Base-by-base conservation (phyloP, 2,888 invertebrate species). In the Lithophane ornitopus region DNA sequence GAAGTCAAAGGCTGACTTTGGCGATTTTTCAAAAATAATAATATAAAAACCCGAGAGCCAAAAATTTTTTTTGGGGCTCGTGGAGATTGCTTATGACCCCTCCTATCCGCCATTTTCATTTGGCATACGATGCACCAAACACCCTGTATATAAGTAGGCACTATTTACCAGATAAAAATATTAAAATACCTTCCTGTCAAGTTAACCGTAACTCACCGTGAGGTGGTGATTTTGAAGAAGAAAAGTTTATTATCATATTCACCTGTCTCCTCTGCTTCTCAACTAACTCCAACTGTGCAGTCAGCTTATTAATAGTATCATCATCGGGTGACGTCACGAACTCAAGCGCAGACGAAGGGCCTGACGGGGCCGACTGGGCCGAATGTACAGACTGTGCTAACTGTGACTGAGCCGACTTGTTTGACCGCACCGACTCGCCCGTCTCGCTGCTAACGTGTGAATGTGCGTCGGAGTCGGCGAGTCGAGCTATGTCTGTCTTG, bases 271-370 rank as follows among this genome's bases (percentile, higher is more conserved):
- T 86, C 76, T 97, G 96, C 75, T 94, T 95, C 88, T 96, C 97
- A 4, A 94, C 94, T 0, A 96, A 90, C 65, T 94, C 95, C 61
- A 96, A 85, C 81, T 97, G 97, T 2, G 94, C 91, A 0, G 96
- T 95, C 46, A 97, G 86, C 73, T 95, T 95, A 78, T 97, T 93
- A 19, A 97, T 92, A 19, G 94, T 96, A 82, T 96, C 96, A 74
- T 96, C 96, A 14, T 96, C 96, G 0, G 95, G 96, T 74, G 95
- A 95, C 79, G 95, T 92, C 82, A 96, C 96, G 83, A 96, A 97
- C 95, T 96, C 96, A 28, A 95, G 81, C 1, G 92, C 94, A 0
- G 95, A 95, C 7, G 93, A 90, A 0, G 94, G 93, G 0, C 94
- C 94, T 0, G 94, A 93, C 61, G 87, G 90, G 9, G 26, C 73